Conservation (phyloP, 2,888 invertebrate genomes). For the Lomographa bimaculata region DNA sequence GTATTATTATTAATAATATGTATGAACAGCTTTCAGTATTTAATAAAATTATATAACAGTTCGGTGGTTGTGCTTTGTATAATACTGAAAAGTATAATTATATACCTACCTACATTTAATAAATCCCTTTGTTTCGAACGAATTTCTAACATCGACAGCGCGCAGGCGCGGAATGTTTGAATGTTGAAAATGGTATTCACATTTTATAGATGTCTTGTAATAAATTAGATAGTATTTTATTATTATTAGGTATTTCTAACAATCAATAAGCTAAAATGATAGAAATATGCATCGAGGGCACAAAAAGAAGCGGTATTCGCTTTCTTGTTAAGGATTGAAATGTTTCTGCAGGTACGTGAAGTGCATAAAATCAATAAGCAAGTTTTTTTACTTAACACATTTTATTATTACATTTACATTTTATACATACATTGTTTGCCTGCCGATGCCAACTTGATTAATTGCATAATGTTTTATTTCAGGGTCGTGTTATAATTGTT, state of each 20-base stretch:
- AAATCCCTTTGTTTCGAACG: conserved; percentile 1
- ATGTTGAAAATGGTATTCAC: conserved; percentile 39
- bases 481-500: conserved; percentile 80
- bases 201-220: conserved; percentile 39
- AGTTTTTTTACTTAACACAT: conserved; percentile 7
- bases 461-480: conserved; percentile 46
- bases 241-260: conserved; percentile 50
- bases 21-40: no score
- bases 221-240: conserved; percentile 44
- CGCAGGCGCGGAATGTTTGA: conserved; percentile 54
- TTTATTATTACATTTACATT: no score
- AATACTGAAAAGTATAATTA: no score
- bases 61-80: no score
- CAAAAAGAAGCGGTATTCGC: conserved; percentile 64
- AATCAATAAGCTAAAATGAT: conserved; percentile 61
- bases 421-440: no score
- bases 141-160: conserved; percentile 31
- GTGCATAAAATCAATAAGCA: conserved; percentile 47
- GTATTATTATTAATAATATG: no score
- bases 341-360: conserved; percentile 73
- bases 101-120: no score
- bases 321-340: conserved; percentile 70
- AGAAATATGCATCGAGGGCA: conserved; percentile 52
- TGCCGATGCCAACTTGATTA: no score
- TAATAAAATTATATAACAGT: no score